Conservation (phyloP, 1,140 invertebrate genomes). For the Metopolophium dirhodum region DNA sequence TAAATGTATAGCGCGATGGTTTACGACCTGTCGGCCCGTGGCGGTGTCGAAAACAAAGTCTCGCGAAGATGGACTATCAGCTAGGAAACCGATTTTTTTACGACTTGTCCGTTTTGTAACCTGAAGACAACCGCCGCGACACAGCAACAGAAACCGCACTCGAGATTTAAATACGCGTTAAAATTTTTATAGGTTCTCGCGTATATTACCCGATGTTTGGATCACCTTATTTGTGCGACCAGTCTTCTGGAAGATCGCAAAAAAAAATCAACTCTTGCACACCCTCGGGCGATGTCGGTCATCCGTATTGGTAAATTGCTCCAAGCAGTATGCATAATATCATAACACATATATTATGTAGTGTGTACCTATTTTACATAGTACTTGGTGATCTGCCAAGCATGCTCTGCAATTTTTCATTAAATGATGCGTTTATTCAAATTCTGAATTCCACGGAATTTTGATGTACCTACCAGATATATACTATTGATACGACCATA, state of each 20-base stretch:
- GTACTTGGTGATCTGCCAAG: background rate
- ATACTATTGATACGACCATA: background rate
- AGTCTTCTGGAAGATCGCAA: background rate
- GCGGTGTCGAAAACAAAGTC: background rate
- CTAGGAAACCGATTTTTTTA: background rate
- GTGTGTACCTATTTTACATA: no score
- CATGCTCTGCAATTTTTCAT: background rate
- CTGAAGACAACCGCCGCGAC: background rate
- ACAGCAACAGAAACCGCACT: background rate
- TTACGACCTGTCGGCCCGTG: background rate
- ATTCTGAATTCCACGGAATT: background rate
- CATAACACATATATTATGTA: background rate
- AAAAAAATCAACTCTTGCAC: background rate
- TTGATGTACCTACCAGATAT: background rate
- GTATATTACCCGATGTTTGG: background rate
- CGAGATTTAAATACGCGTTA: background rate
- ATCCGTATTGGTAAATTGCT: background rate
- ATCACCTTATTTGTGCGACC: background rate
- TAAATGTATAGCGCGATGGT: background rate
- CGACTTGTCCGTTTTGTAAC: background rate
- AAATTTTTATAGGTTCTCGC: constrained; percentile 17
- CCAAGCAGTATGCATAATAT: background rate
- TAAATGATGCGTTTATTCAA: background rate
- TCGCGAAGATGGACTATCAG: background rate
- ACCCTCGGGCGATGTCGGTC: background rate